phyloP scores from a whole-genome alignment of 1,140 invertebrate genomes.

The Drosophila melanogaster region DNA sequence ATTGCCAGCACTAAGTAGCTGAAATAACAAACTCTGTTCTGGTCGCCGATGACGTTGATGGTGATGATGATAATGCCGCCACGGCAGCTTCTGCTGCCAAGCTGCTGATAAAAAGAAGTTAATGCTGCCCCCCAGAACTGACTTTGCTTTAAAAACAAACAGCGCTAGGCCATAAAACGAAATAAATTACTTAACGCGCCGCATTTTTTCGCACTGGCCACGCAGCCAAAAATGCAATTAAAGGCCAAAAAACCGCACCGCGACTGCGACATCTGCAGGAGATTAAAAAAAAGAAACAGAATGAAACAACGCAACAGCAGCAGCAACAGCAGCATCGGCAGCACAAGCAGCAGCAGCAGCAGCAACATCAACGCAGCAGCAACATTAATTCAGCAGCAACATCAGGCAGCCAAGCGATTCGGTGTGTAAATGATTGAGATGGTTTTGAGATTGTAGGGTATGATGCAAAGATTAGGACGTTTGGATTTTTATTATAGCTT shows the following conservation, averaged over 20 bases:
- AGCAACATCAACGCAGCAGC: conserved; percentile 1
- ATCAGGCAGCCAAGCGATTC: conserved; percentile 22
- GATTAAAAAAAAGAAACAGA: conserved; percentile 58
- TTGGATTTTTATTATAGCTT: not conserved
- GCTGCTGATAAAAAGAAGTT: conserved; percentile 39
- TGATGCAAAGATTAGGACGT: not conserved
- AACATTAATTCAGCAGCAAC: conserved; percentile 14
- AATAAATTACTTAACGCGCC: conserved; percentile 66
- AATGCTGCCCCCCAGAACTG: conserved; percentile 22
- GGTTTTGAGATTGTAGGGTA: conserved; percentile 30
- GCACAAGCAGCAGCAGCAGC: conserved; percentile 6
- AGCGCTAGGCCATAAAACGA: conserved; percentile 52
- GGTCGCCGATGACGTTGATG: conserved; percentile 18
- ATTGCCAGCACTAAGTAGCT: conserved; percentile 50
- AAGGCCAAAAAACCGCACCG: conserved; percentile 56
- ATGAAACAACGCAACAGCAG: conserved; percentile 13
- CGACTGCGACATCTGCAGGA: conserved; percentile 59
- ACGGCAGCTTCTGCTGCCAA: conserved; percentile 7
- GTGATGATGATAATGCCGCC: conserved; percentile 10
- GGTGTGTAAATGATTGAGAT: conserved; percentile 53
- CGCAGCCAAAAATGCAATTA: conserved; percentile 65
- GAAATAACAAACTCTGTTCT: conserved; percentile 40
- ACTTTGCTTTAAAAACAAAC: conserved; percentile 36
- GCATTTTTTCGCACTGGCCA: conserved; percentile 55
- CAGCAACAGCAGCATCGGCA: not conserved